These are phyloP conservation scores for Mixornis gularis DNA, from an alignment of 2,113 vertebrate species.

Conservation along the genomic window DNA sequence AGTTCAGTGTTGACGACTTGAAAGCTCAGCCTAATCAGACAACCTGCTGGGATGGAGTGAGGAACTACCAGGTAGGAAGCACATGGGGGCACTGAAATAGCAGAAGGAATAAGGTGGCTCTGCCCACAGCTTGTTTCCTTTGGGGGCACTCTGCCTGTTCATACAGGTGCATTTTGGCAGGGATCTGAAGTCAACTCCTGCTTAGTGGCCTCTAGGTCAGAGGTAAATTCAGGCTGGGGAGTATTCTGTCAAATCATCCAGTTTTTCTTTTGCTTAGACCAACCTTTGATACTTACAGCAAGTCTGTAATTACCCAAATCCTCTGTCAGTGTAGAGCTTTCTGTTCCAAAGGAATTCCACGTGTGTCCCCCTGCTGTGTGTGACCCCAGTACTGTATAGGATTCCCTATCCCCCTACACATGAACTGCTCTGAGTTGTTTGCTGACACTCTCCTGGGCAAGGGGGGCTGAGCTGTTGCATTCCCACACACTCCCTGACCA, in stretches of 20 bases:
- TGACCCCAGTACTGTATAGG: fast-evolving
- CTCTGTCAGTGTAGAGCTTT: background rate
- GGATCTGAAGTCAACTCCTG: background rate
- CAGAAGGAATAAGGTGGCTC: background rate
- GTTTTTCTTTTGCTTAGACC: background rate
- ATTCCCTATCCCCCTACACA: background rate
- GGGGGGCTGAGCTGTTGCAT: background rate
- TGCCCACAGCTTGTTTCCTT: background rate
- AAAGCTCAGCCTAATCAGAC: constrained; percentile 85
- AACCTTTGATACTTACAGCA: background rate
- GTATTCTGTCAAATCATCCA: background rate
- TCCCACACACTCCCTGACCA: background rate
- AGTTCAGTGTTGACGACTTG: constrained; percentile 95
- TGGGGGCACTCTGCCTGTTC: background rate
- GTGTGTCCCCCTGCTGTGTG: background rate
- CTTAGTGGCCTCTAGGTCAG: background rate
- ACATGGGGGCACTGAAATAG: background rate
- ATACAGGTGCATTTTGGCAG: background rate
- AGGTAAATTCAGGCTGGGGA: background rate
- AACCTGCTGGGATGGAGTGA: constrained; percentile 91
- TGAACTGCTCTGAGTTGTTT: background rate
- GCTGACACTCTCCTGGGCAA: background rate
- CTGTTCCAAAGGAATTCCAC: background rate
- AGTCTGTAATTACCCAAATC: background rate
- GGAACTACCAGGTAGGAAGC: constrained; percentile 89